phyloP scores from a whole-genome alignment of 2,797 vertebrate species.

The Gambelia wislizenii region DNA sequence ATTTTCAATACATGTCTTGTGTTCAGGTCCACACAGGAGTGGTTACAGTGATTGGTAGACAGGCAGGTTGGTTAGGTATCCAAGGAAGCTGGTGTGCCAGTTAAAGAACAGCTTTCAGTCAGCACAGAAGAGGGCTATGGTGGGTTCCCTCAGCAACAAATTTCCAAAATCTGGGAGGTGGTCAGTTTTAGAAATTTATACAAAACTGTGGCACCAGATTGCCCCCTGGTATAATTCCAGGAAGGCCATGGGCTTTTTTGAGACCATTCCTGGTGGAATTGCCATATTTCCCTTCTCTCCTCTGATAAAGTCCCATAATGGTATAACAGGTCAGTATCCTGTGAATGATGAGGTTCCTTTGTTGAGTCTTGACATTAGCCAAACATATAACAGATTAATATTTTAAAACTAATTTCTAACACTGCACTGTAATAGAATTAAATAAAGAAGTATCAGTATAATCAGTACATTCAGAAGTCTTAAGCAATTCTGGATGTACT shows the following conservation, averaged over 20 bases:
- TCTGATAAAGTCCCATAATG: background rate
- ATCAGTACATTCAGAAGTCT: background rate
- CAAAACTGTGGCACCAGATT: background rate
- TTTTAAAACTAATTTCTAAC: background rate
- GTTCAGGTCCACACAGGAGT: background rate
- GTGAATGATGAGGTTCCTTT: background rate
- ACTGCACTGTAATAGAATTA: background rate
- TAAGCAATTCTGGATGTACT: background rate
- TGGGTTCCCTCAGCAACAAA: too few species aligned
- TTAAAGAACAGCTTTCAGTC: background rate
- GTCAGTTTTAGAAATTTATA: background rate
- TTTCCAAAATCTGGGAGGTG: background rate
- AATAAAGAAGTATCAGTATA: background rate
- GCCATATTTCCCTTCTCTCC: too few species aligned
- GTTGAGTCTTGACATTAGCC: background rate
- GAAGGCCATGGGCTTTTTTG: background rate
- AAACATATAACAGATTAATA: background rate
- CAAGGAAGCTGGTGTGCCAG: background rate
- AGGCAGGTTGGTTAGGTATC: background rate
- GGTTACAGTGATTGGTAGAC: background rate
- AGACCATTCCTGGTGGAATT: background rate
- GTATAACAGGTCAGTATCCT: background rate
- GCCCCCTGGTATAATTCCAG: background rate
- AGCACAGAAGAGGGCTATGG: background rate
- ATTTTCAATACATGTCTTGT: background rate